These are phyloP conservation scores for Solenodon paradoxus DNA, from an alignment of 2,113 vertebrate genomes.

Conservation along the genomic window DNA sequence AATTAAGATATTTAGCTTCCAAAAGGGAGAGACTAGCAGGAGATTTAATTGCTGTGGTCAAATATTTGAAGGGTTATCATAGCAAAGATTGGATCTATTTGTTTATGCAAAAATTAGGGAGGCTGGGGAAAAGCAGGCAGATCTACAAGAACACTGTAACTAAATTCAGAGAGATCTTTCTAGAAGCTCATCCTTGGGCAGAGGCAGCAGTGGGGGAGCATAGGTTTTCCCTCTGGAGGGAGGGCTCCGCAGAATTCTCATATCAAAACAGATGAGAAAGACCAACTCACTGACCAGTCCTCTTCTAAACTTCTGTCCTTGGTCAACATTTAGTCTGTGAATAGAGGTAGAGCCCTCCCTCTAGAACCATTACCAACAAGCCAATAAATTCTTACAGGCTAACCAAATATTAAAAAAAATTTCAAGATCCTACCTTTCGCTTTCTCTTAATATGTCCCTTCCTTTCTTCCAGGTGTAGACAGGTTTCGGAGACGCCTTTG, in stretches of 20 bases:
- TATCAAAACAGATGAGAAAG: not conserved
- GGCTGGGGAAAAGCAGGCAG: not conserved
- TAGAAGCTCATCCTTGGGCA: not conserved
- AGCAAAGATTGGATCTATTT: not conserved
- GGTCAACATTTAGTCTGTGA: not conserved
- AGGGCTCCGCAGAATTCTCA: not conserved
- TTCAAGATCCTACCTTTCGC: conserved; percentile 88
- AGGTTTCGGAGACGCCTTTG: conserved; percentile 95
- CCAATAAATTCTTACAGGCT: not conserved
- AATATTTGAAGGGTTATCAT: not conserved
- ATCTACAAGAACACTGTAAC: not conserved
- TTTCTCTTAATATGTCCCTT: conserved; percentile 88
- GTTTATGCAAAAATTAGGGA: not conserved
- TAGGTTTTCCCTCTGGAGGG: too few relatives aligned
- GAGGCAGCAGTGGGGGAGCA: not conserved
- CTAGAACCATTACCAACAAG: not conserved
- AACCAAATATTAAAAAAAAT: not conserved
- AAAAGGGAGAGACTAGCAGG: not conserved
- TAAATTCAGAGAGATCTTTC: not conserved
- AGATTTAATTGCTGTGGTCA: not conserved
- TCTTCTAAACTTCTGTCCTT: not conserved
- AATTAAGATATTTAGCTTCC: not conserved
- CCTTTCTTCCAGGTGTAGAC: conserved; percentile 94
- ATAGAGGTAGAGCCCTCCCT: not conserved
- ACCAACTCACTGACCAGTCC: not conserved